Percentiles rank a stretch among this genome's conserved stretches.
Evolutionary conservation across 2,797 vertebrate genomes (phyloP).

Genomic region (Phataginus tricuspis): DNA sequence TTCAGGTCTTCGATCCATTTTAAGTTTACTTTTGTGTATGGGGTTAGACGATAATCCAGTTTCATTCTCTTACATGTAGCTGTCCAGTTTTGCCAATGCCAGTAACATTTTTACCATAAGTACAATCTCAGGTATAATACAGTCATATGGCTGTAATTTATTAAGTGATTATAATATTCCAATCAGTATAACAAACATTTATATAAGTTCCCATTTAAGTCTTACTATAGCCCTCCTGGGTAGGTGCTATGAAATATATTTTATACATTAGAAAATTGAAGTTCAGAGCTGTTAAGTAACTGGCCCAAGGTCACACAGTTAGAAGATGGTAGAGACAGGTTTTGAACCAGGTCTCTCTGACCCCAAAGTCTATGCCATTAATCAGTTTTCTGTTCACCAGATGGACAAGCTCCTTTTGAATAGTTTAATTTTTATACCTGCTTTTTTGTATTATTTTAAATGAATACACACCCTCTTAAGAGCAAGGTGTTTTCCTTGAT

Average conservation of each 20-base stretch:
- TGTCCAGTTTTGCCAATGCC: no score
- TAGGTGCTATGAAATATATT: not conserved
- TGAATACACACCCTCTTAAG: not conserved
- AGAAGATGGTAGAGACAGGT: not conserved
- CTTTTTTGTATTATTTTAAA: not conserved
- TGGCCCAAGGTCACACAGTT: not conserved
- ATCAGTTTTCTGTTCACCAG: not conserved
- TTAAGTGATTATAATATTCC: not conserved
- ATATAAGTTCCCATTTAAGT: slow-evolving; percentile 24
- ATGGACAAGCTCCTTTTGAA: not conserved
- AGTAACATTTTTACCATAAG: not conserved
- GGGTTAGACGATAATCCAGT: no score
- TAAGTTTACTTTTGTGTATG: no score
- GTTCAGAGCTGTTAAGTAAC: not conserved
- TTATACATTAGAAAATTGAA: slow-evolving; percentile 7
- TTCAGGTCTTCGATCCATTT: no score
- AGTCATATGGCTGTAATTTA: slow-evolving; percentile 12
- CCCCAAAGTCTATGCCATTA: not conserved
- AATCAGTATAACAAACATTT: not conserved
- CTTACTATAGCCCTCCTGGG: not conserved
- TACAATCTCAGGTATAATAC: not conserved
- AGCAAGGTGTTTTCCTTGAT: not conserved
- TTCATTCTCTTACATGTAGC: no score
- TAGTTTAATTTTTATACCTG: not conserved
- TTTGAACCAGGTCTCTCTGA: not conserved